phyloP scores from a whole-genome alignment of 2,888 invertebrate genomes.

The Leptinotarsa tumamoca region DNA sequence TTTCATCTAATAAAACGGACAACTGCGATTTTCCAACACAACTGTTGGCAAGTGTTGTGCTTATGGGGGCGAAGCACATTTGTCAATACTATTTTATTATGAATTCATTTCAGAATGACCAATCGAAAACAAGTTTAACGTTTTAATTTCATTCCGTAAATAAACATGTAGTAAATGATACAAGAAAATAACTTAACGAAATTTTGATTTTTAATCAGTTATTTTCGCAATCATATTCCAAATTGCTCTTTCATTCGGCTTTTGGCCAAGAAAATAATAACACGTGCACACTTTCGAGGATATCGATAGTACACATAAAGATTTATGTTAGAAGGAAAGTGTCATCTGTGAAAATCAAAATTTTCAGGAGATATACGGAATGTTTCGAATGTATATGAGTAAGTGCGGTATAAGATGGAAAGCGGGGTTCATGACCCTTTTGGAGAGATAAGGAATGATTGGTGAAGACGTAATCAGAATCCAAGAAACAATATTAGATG shows the following conservation, averaged over 20 bases:
- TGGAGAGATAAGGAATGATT: too few species aligned
- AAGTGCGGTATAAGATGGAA: too few species aligned
- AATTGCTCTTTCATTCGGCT: background rate
- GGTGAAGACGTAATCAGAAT: too few species aligned
- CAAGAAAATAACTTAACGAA: background rate
- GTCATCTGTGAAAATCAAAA: too few species aligned
- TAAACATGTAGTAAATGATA: background rate
- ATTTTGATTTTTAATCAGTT: constrained; percentile 7
- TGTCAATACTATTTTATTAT: constrained; percentile 16
- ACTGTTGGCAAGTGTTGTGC: background rate
- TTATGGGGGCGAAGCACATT: background rate
- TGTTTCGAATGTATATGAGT: too few species aligned
- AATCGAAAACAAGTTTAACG: constrained; percentile 4
- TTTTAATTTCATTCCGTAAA: constrained; percentile 4
- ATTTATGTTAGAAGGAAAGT: background rate
- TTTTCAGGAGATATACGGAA: too few species aligned
- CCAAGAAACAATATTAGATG: too few species aligned
- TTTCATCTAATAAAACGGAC: too few species aligned
- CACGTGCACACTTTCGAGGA: background rate
- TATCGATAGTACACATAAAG: background rate
- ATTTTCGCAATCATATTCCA: background rate
- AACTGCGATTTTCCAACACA: background rate
- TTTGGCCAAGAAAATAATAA: background rate
- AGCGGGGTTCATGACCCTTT: too few species aligned
- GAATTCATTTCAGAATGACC: background rate